Base-by-base conservation (phyloP, 2,797 vertebrate genomes). In the Vireo griseus region DNA sequence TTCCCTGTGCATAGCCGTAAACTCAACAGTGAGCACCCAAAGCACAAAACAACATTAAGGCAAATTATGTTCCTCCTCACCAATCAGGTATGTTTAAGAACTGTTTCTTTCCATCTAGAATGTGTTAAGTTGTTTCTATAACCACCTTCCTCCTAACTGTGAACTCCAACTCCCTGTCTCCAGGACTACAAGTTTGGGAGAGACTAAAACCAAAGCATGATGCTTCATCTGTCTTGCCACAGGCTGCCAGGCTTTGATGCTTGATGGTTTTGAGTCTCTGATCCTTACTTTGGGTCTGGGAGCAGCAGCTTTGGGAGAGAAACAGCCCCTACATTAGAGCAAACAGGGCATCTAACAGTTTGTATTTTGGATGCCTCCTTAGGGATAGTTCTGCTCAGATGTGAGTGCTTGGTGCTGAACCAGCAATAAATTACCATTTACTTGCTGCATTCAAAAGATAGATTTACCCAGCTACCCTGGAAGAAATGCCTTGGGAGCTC, bases 1-100 rank as follows among this genome's bases (percentile, higher is more conserved):
- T 26, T 68, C 24, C 25, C 13, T 50, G 13, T 48, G n/a, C 0
- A 0, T 26, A 6, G 2, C 45, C 3, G 0, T 45, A 45, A 68
- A n/a, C 26, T 75, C 13, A 15, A 10, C 37, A 17, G 33, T 10
- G 11, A 72, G 11, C 20, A 55, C 7, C 37, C 29, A 31, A 37
- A 63, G 48, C 28, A 61, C 22, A 29, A 67, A 12, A 21, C 37
- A 26, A 51, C 42, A 73, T 33, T 3, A 17, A 48, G 40, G 22
- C 11, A 11, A 6, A 48, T 26, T n/a, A 4, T 33, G 21, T 65
- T 78, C 12, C 42, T 61, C 10, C 40, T 67, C 22, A 9, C 25
- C 4, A 2, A 8, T 73, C 6, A 9, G 18, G 11, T 66, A 8
- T 9, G 13, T 62, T 81, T 48, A 62, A 58, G 16, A 35, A 12